Evolutionary conservation across 64 coral and sea anemone species (phyloP).

Genomic region (Dendronephthya gigantea): DNA sequence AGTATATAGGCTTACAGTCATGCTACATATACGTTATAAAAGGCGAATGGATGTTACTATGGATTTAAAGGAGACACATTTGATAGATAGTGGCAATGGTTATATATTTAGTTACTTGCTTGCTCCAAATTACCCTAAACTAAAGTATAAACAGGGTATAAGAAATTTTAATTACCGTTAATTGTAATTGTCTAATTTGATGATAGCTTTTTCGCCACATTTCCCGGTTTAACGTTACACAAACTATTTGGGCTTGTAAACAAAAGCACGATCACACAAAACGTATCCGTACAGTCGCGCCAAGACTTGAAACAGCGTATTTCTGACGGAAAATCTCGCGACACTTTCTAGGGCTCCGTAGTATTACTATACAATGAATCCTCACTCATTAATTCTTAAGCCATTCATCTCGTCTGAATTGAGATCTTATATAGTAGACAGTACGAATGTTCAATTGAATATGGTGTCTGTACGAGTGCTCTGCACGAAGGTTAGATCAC

Average conservation of each 20-base stretch:
- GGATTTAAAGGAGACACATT: too few species aligned
- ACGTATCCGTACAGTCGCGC: neutral
- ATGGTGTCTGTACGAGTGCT: too few species aligned
- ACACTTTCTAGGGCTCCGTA: neutral
- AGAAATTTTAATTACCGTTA: too few species aligned
- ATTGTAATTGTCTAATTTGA: neutral
- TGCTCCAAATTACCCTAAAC: too few species aligned
- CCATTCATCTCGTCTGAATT: neutral
- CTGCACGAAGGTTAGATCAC: too few species aligned
- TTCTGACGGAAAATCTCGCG: neutral
- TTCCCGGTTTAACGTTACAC: neutral
- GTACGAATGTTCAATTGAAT: too few species aligned
- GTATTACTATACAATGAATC: neutral
- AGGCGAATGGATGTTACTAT: too few species aligned
- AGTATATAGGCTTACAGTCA: too few species aligned
- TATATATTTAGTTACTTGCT: too few species aligned
- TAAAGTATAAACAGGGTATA: too few species aligned
- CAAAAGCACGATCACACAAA: neutral
- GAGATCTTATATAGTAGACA: neutral
- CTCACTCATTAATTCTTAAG: neutral
- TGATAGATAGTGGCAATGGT: too few species aligned
- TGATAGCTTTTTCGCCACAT: neutral
- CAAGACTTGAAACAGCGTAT: neutral
- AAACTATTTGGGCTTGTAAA: neutral
- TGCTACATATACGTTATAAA: too few species aligned